Percentiles rank a stretch among this genome's conserved stretches.
Conservation (phyloP, 2,888 invertebrate genomes). For the Mystacides longicornis region DNA sequence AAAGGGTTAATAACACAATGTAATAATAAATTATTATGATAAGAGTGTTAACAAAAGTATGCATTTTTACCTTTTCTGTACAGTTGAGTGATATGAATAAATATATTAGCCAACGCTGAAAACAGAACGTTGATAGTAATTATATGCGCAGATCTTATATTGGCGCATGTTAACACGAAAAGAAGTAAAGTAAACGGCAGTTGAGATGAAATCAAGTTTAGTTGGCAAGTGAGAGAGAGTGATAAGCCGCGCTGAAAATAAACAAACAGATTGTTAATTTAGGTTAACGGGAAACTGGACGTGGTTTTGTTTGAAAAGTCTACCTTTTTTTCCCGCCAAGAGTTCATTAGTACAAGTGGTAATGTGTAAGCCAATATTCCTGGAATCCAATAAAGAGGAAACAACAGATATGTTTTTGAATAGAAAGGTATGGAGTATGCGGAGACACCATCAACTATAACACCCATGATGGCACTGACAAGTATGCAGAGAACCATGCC, state of each 20-base stretch:
- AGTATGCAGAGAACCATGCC: constrained; percentile 15
- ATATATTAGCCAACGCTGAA: constrained; percentile 17
- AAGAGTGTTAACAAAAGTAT: not conserved
- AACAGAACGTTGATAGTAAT: constrained; percentile 16
- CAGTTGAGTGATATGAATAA: constrained; percentile 20
- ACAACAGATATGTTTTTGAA: constrained; percentile 20
- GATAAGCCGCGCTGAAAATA: constrained; percentile 18
- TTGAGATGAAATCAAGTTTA: constrained; percentile 21
- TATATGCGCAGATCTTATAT: constrained; percentile 16
- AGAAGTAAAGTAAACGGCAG: constrained; percentile 17
- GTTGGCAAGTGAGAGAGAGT: constrained; percentile 12
- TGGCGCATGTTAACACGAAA: constrained; percentile 17
- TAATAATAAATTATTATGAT: not conserved
- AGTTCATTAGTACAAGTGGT: constrained; percentile 10
- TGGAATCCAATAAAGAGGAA: constrained; percentile 24
- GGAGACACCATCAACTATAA: constrained; percentile 15
- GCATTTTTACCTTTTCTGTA: constrained; percentile 15
- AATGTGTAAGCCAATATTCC: constrained; percentile 9
- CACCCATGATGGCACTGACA: constrained; percentile 8
- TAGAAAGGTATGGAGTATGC: constrained; percentile 21
- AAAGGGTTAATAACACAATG: not conserved
- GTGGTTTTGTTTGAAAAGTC: not conserved
- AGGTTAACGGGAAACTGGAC: no score
- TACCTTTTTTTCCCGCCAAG: constrained; percentile 21
- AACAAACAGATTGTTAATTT: not conserved